Conservation (phyloP, 2,113 vertebrate genomes). For the Sapajus apella region DNA sequence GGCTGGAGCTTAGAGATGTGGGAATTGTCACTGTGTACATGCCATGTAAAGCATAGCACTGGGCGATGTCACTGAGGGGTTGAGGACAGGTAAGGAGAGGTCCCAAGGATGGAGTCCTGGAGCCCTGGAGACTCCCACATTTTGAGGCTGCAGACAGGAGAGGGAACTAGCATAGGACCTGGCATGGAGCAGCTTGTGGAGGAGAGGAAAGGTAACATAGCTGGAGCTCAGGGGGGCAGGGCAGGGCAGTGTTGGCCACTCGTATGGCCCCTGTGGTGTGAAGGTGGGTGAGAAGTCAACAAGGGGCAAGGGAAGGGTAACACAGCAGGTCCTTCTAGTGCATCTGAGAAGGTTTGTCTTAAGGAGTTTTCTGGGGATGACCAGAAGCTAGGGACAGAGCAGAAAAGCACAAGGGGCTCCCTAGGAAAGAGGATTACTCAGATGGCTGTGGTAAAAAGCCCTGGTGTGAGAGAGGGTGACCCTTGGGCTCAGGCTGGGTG, state of each 20-base stretch:
- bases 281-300: neutral
- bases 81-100: neutral
- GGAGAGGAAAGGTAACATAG: neutral
- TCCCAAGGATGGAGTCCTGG: neutral
- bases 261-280: neutral
- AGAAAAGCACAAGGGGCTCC: neutral
- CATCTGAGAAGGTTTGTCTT: neutral
- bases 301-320: neutral
- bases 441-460: neutral
- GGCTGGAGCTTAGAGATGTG: neutral
- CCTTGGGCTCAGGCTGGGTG: neutral
- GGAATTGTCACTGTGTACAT: fast-evolving
- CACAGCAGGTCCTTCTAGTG: neutral
- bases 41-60: neutral
- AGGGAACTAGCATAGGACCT: neutral
- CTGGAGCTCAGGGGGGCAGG: neutral
- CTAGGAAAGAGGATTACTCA: neutral
- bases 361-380: neutral
- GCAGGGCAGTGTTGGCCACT: neutral
- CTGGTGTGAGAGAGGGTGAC: neutral
- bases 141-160: neutral
- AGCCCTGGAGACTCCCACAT: neutral
- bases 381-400: neutral
- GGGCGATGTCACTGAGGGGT: fast-evolving
- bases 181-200: neutral